phyloP scores from a whole-genome alignment of 2,888 invertebrate species.

The Ichneumoninae sp. region DNA sequence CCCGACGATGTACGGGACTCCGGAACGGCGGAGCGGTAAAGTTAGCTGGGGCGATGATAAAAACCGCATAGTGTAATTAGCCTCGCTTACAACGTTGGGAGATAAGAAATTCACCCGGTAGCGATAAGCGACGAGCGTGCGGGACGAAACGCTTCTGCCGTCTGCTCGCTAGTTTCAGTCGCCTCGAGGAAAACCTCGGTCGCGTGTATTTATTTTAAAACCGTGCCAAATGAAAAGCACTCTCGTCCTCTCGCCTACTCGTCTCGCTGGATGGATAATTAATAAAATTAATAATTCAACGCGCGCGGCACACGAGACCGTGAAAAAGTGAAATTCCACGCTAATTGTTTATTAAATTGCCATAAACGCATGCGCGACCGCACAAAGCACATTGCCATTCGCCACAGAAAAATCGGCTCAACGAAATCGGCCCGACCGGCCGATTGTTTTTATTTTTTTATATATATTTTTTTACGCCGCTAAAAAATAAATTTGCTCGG shows the following conservation, averaged over 20 bases:
- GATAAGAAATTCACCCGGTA: slow-evolving; percentile 62
- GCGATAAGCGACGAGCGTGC: slow-evolving; percentile 52
- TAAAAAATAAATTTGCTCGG: no score
- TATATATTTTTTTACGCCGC: background rate
- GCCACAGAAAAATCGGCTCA: no score
- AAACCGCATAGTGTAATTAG: slow-evolving; percentile 56
- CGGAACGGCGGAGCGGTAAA: background rate
- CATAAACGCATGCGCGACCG: background rate
- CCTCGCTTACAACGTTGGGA: slow-evolving; percentile 40
- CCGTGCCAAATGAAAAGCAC: background rate
- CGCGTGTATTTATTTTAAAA: background rate
- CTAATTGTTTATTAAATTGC: background rate
- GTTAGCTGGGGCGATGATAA: slow-evolving; percentile 32
- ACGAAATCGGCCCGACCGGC: no score
- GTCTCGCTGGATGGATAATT: background rate
- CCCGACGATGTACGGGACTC: slow-evolving; percentile 4
- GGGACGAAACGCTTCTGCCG: background rate
- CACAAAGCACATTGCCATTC: background rate
- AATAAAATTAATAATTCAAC: slow-evolving; percentile 24
- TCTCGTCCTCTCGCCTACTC: background rate
- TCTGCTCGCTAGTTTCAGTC: slow-evolving; percentile 24
- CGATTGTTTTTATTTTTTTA: no score
- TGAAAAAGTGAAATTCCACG: slow-evolving; percentile 21
- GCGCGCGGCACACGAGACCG: slow-evolving; percentile 2
- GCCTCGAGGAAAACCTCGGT: slow-evolving; percentile 20